These are phyloP conservation scores for Terrapene triunguis DNA, from an alignment of 2,113 vertebrate genomes.

Conservation along the genomic window DNA sequence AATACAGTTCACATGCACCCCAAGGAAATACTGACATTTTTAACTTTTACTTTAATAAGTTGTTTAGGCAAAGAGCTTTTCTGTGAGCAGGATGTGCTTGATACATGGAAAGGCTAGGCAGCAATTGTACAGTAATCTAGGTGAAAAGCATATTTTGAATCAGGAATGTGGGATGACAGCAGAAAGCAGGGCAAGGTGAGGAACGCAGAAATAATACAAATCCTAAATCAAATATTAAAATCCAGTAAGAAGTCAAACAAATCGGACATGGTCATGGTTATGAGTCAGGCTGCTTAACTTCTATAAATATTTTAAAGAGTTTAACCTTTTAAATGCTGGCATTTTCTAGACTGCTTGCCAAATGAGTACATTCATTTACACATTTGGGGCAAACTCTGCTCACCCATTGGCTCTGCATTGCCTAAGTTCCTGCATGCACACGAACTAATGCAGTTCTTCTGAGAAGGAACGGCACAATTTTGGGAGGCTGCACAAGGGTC, in stretches of 20 bases:
- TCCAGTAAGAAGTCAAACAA: neutral
- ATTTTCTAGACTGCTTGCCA: neutral
- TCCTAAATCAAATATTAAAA: neutral
- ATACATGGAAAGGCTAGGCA: neutral
- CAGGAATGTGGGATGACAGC: neutral
- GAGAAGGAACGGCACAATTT: neutral
- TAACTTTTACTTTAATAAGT: neutral
- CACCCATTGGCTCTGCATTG: neutral
- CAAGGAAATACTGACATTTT: slow-evolving; percentile 11
- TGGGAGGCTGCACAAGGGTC: neutral
- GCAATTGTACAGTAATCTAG: neutral
- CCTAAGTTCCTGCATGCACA: neutral
- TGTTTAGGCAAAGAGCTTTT: neutral
- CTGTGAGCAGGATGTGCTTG: neutral
- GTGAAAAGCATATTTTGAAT: neutral
- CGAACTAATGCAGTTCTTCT: neutral
- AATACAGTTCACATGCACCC: slow-evolving; percentile 4
- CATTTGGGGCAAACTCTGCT: neutral
- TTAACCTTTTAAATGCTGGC: neutral
- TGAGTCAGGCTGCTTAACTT: neutral
- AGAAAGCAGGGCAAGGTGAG: neutral
- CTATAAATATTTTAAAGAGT: neutral
- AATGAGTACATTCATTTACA: rapidly evolving
- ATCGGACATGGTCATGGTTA: neutral
- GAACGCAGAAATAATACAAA: neutral